phyloP scores from a whole-genome alignment of 2,113 vertebrate genomes.

The Turdus rufiventris region DNA sequence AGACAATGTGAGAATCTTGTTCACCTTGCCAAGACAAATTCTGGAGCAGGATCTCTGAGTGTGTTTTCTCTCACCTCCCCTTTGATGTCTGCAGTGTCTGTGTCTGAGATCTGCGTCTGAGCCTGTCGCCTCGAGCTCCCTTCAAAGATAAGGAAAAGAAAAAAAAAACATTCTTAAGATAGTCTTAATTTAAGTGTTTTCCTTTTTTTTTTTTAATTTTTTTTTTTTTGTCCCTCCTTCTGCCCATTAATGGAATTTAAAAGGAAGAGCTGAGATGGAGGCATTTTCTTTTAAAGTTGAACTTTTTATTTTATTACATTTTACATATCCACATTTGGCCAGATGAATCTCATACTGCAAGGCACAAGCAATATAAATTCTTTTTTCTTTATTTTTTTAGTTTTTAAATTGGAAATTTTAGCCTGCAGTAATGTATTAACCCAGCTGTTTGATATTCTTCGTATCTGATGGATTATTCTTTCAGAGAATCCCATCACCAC shows the following conservation, averaged over 20 bases:
- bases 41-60: not conserved
- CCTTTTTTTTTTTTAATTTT: not conserved
- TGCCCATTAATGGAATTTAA: not conserved
- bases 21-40: not conserved
- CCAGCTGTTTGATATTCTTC: not conserved
- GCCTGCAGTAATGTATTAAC: not conserved
- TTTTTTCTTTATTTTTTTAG: not conserved
- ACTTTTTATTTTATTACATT: not conserved
- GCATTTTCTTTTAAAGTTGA: accelerated
- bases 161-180: not conserved
- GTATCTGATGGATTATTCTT: not conserved
- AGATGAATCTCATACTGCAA: not conserved
- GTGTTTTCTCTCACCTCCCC: not conserved
- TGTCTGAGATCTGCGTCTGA: not conserved
- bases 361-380: accelerated
- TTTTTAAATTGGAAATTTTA: not conserved
- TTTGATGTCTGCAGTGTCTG: not conserved
- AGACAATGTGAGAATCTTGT: not conserved
- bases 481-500: not conserved
- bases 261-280: not conserved
- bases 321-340: not conserved
- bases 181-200: not conserved
- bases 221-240: not conserved
- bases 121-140: not conserved
- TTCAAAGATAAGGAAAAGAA: not conserved